Base-by-base conservation (phyloP, 2,113 vertebrate species). In the Oncorhynchus clarkii region DNA sequence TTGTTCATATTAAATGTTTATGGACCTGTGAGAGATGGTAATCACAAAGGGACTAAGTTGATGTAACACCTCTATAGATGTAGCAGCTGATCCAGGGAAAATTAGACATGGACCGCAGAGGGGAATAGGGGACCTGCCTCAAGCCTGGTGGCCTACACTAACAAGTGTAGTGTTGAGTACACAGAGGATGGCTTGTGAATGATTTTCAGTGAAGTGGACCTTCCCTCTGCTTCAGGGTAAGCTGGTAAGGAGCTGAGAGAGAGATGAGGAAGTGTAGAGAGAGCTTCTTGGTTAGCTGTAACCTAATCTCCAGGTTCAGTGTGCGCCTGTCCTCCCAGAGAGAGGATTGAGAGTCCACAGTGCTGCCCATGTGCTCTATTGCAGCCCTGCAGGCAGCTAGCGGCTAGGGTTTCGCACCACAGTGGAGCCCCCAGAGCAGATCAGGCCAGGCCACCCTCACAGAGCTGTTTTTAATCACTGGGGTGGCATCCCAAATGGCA, bases 281-380 rank as follows among this genome's bases (percentile, higher is more conserved):
- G 16, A 45, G 22, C 93, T 95, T 45, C 95, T 57, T 93, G 94
- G 39, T 45, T 45, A 45, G 84, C 95, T 95, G 85, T 94, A 95
- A 78, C 95, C 95, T 92, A 96, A 94, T 81, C 96, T 45, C 95
- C 94, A 96, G 95, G n/a, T 20, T 20, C 54, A 57, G 5, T 20
- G 39, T 45, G 39, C 2, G 4, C 20, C 54, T 57, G 51, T 5
- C 51, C 13, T 57, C 54, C 54, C 13, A 20, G 39, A 12, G 13
- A 13, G 54, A 20, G 54, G 54, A 6, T 20, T 57, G 54, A 20
- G 54, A 57, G 20, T 57, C 54, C 54, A 14, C 54, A 57, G 12
- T 13, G 51, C 51, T 57, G 51, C 51, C 16, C 16, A 20, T 57
- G 18, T 6, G 51, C 51, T 20, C 39, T 20, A 20, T 57, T 20